Percentiles rank a stretch among this genome's conserved stretches.
Evolutionary conservation across 2,888 invertebrate species (phyloP).

Genomic region (Cenopis cana): DNA sequence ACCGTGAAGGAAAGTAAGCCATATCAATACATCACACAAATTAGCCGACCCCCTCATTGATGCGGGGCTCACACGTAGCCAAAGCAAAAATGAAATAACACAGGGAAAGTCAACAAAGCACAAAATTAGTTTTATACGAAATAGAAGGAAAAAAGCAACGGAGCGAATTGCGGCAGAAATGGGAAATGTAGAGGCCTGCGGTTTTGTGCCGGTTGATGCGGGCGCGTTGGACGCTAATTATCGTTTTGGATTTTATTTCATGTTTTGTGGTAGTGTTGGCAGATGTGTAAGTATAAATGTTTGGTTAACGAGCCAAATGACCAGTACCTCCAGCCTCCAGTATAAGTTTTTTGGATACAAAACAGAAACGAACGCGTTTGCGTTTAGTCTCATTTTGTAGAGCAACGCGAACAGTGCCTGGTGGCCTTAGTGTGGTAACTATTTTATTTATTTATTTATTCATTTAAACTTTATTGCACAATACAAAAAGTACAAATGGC

Average conservation of each 20-base stretch:
- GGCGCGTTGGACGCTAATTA: constrained; percentile 36
- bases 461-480: no score
- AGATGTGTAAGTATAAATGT: not conserved
- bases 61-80: constrained; percentile 47
- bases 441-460: no score
- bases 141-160: constrained; percentile 69
- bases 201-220: constrained; percentile 46
- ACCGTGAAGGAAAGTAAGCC: constrained; percentile 9
- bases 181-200: constrained; percentile 55
- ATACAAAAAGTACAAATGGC: no score
- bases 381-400: no score
- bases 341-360: no score
- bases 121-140: constrained; percentile 81
- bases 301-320: no score
- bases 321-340: no score
- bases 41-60: constrained; percentile 48
- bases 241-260: constrained; percentile 30
- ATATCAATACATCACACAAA: constrained; percentile 42
- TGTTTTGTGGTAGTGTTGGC: constrained; percentile 7
- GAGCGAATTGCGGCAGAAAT: constrained; percentile 62
- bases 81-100: constrained; percentile 72
- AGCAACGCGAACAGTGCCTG: no score
- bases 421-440: no score
- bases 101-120: constrained; percentile 77
- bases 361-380: no score